Base-by-base conservation (phyloP, 2,113 vertebrate genomes). In the Climacteris rufus region DNA sequence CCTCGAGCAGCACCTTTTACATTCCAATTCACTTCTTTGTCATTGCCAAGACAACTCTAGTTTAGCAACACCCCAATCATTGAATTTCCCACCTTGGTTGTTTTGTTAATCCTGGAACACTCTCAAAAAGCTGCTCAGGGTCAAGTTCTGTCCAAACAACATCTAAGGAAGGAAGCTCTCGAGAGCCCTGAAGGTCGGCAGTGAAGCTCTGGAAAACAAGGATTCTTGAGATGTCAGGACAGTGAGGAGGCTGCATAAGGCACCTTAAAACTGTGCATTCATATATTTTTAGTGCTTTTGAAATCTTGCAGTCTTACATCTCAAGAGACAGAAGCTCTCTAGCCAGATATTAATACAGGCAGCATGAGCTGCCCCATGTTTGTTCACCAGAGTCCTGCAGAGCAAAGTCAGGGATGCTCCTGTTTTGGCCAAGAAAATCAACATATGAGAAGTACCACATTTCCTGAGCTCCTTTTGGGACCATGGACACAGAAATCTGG, bases 1-100 rank as follows among this genome's bases (percentile, higher is more conserved):
- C 49, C 24, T 64, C 0, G 0, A 57, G 31, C 11, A 45, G 3
- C 45, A 28, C 3, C 0, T 4, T 57, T 72, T 20, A 3, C 65
- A 11, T 72, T 54, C 78, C 49, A 57, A 40, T 49, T 45, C 72
- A n/a, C 7, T 89, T 35, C 28, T 44, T 82, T 56, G 27, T 45
- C 39, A 74, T 42, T 77, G 44, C 33, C 61, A 40, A 74, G 52
- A 66, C 31, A 76, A 31, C 27, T 87, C 35, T 35, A 47, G 60
- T 44, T 56, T 49, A 64, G 24, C 69, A 87, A n/a, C 42, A 50
- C 33, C 50, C 33, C 81, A 50, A 75, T 11, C 5, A 28, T 15
- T 25, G 27, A 42, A 63, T 59, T 59, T 82, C 72, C 40, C 19
- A 2, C 21, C 25, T 31, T 54, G 17, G 39, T 42, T 66, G 40